These are phyloP conservation scores for Diloba caeruleocephala DNA, from an alignment of 2,888 invertebrate genomes.

Conservation along the genomic window DNA sequence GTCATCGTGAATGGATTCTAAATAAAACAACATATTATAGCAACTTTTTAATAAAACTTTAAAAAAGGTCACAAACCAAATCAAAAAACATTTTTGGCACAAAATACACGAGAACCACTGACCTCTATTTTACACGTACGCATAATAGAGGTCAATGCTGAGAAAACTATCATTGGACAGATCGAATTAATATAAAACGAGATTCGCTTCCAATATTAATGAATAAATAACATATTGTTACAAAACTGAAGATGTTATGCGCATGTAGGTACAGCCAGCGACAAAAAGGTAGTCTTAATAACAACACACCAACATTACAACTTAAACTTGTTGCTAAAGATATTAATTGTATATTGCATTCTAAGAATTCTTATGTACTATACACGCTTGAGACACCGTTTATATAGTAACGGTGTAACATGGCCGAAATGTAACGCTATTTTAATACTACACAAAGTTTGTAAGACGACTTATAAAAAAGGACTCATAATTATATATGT, in stretches of 20 bases:
- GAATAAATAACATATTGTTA: no score
- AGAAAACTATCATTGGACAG: constrained; percentile 24
- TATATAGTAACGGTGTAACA: constrained; percentile 12
- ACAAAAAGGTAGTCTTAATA: constrained; percentile 1
- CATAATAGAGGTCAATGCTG: no score
- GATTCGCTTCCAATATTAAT: constrained; percentile 33
- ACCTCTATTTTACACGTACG: no score
- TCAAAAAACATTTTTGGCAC: constrained; percentile 49
- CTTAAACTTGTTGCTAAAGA: constrained; percentile 6
- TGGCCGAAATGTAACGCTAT: constrained; percentile 7
- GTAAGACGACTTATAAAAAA: constrained; percentile 8
- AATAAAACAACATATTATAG: constrained; percentile 11
- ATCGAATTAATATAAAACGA: constrained; percentile 25
- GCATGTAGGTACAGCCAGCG: neutral
- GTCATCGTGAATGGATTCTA: no score
- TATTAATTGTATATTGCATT: constrained; percentile 17
- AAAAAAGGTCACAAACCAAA: constrained; percentile 40
- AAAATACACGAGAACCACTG: constrained; percentile 21
- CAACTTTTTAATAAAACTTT: constrained; percentile 41
- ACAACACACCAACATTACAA: constrained; percentile 4
- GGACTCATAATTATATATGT: constrained; percentile 9
- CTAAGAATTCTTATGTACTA: constrained; percentile 10
- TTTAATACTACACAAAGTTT: constrained; percentile 10
- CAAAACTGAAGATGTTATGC: no score
- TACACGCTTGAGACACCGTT: constrained; percentile 16